Evolutionary conservation across 1,140 invertebrate genomes (phyloP).

Genomic region (Drosophila suzukii): DNA sequence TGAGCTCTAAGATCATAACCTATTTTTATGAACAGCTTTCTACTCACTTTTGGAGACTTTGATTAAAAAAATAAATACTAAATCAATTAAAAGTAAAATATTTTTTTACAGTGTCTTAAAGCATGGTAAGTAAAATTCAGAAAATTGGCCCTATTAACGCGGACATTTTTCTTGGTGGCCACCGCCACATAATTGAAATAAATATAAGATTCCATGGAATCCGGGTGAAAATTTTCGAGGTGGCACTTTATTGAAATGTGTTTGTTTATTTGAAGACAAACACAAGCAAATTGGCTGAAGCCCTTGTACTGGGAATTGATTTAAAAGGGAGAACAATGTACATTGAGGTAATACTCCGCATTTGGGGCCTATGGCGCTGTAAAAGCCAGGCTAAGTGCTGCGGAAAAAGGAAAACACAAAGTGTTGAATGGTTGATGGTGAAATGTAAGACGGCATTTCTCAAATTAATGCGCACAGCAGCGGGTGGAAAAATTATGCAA

Average conservation of each 20-base stretch:
- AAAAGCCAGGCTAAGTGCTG: slow-evolving; percentile 41
- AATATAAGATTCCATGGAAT: slow-evolving; percentile 27
- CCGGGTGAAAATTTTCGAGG: neutral
- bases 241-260: slow-evolving; percentile 58
- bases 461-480: slow-evolving; percentile 51
- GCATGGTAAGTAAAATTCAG: slow-evolving; percentile 28
- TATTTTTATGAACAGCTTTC: too few relatives aligned
- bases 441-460: slow-evolving; percentile 28
- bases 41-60: too few relatives aligned
- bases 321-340: slow-evolving; percentile 50
- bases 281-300: slow-evolving; percentile 4
- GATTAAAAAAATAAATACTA: neutral
- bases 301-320: slow-evolving; percentile 36
- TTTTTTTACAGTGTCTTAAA: neutral
- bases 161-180: slow-evolving; percentile 43
- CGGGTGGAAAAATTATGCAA: slow-evolving; percentile 47
- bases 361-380: slow-evolving; percentile 13
- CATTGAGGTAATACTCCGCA: slow-evolving; percentile 20
- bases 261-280: slow-evolving; percentile 47
- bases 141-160: slow-evolving; percentile 32
- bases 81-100: neutral
- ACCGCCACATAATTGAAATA: slow-evolving; percentile 61
- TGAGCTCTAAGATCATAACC: too few relatives aligned
- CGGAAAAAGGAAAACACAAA: slow-evolving; percentile 12
- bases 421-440: slow-evolving; percentile 36